phyloP scores from a whole-genome alignment of 1,140 invertebrate genomes.

The Bombus superbus region DNA sequence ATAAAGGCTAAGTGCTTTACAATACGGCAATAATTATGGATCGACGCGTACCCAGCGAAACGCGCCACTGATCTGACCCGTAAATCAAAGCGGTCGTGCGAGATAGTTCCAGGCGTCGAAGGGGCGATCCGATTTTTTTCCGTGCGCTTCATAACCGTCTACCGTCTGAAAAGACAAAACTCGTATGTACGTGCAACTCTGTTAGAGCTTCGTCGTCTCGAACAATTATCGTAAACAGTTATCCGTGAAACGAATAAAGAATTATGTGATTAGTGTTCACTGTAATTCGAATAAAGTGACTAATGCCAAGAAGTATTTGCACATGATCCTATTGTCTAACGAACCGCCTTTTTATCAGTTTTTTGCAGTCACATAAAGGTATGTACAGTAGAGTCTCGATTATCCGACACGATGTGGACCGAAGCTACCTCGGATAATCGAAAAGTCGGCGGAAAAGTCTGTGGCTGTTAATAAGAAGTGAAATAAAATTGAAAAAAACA shows the following conservation, averaged over 20 bases:
- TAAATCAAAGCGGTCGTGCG: slow-evolving; percentile 24
- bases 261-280: neutral
- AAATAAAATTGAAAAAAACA: too few relatives aligned
- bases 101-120: slow-evolving; percentile 17
- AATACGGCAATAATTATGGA: slow-evolving; percentile 52
- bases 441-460: too few relatives aligned
- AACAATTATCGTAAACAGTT: neutral
- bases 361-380: too few relatives aligned
- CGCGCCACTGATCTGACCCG: slow-evolving; percentile 18
- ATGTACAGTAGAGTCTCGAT: too few relatives aligned
- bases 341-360: too few relatives aligned
- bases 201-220: too few relatives aligned
- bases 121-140: neutral
- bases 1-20: slow-evolving; percentile 56
- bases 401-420: too few relatives aligned
- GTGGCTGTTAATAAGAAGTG: too few relatives aligned
- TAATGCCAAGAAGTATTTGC: neutral
- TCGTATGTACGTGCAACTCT: neutral
- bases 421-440: too few relatives aligned
- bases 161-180: neutral
- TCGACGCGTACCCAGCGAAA: slow-evolving; percentile 6
- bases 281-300: neutral
- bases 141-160: neutral
- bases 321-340: neutral
- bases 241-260: neutral